Percentiles rank a stretch among this genome's conserved stretches.
These are phyloP conservation scores for Cyanoderma ruficeps DNA, from an alignment of 2,113 vertebrate species.

Conservation along the genomic window DNA sequence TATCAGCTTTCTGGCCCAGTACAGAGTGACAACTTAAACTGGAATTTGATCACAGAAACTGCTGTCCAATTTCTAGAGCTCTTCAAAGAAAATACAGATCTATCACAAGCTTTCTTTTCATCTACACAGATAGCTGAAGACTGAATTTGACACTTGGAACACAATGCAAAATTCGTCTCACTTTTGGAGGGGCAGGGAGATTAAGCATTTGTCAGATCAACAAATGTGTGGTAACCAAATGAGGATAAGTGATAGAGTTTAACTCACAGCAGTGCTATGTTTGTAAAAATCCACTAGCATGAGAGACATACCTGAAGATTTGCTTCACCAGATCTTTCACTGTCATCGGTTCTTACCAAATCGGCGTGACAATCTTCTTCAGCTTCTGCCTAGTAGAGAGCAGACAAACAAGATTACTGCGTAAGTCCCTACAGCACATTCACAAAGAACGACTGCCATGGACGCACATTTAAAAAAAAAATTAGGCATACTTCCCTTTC, in stretches of 20 bases:
- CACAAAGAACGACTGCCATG: neutral
- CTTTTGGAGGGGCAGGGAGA: neutral
- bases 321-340: slow-evolving; percentile 82
- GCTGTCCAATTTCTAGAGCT: neutral
- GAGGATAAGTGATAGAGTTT: neutral
- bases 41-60: neutral
- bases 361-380: slow-evolving; percentile 84
- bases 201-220: neutral
- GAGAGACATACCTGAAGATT: slow-evolving; percentile 82
- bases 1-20: neutral
- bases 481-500: neutral
- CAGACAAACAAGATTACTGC: neutral
- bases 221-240: neutral
- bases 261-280: neutral
- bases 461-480: neutral
- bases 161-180: neutral
- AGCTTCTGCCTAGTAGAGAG: slow-evolving; percentile 85
- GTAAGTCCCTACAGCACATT: neutral
- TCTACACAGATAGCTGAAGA: neutral
- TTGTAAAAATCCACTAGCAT: neutral
- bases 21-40: neutral
- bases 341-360: slow-evolving; percentile 79
- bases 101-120: neutral
- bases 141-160: neutral
- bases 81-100: neutral